A percentile compares a stretch with the other conserved stretches of the same genome.
Evolutionary conservation across 1,140 invertebrate genomes (phyloP).

Genomic region (Drosophila punjabiensis): DNA sequence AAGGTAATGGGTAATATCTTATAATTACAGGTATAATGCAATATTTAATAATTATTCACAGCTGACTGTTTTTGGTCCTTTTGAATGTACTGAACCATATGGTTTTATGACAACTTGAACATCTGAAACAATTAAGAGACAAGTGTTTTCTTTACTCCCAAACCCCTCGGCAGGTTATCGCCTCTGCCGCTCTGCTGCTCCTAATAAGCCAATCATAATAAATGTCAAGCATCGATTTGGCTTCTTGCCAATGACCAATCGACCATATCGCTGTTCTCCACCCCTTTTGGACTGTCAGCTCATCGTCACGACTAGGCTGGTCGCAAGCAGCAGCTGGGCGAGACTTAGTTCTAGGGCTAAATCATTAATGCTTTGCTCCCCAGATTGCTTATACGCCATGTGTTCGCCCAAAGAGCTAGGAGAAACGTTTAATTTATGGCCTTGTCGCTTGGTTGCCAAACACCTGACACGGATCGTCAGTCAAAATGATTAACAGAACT

Average conservation of each 20-base stretch:
- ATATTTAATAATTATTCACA: neutral
- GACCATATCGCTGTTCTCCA: constrained; percentile 21
- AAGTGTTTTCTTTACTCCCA: constrained; percentile 6
- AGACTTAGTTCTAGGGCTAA: constrained; percentile 55
- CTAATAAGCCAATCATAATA: constrained; percentile 83
- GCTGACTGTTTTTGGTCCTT: neutral
- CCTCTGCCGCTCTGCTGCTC: constrained; percentile 39
- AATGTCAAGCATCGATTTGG: constrained; percentile 80
- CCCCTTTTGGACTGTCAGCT: constrained; percentile 46
- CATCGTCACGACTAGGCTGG: constrained; percentile 44
- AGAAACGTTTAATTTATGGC: constrained; percentile 55
- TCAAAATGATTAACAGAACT: constrained; percentile 43
- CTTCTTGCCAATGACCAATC: constrained; percentile 69
- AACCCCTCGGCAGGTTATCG: constrained; percentile 5
- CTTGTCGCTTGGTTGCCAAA: constrained; percentile 58
- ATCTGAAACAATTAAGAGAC: constrained; percentile 29
- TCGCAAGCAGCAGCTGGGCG: constrained; percentile 32
- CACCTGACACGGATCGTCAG: constrained; percentile 64
- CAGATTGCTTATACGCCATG: constrained; percentile 67
- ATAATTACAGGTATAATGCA: neutral
- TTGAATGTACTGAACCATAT: constrained; percentile 3
- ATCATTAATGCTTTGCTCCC: constrained; percentile 67
- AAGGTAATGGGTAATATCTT: neutral
- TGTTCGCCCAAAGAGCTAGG: constrained; percentile 18
- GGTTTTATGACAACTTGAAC: constrained; percentile 15